Base-by-base conservation (phyloP, 2,888 invertebrate species). In the Drosophila diplacantha region DNA sequence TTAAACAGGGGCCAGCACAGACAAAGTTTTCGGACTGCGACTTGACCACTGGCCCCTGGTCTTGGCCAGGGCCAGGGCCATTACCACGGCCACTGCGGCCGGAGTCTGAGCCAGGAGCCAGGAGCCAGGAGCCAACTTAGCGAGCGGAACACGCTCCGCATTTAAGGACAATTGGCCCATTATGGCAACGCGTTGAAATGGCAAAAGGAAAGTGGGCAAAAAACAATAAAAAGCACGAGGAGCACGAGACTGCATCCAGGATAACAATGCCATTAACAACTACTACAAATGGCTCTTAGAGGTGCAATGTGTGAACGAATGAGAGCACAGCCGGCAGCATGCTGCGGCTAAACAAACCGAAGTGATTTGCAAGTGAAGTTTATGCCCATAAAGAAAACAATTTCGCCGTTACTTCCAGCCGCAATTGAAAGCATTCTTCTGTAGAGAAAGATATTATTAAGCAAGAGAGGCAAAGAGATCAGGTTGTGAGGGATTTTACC, bases 121-220 rank as follows among this genome's bases (percentile, higher is more conserved):
- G 44, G 18, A 11, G 31, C 44, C 44, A 46, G 44, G 20, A 22
- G 44, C 66, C 66, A 66, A 66, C 61, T 66, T 68, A 69, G 66
- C 60, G 68, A 59, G 46, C 44, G 59, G 51, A 59, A 69, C 66
- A 66, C 71, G 68, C 71, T 65, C 65, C 67, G 58, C 74, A 74
- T 81, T 73, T 75, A 82, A 77, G 84, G 80, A 81, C 80, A 81
- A 81, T 83, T 76, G 80, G 72, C 79, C 77, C 77, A 83, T 83
- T 81, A 81, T 81, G 84, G 82, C 75, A 83, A 76, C 80, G 84
- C 84, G 80, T 83, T 80, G 77, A 81, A 77, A 82, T 69, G 77
- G 81, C 82, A 81, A 81, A 81, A 71, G 58, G 68, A 72, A 73
- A 83, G 79, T 81, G 73, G 59, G 55, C 62, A 55, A 69, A 53